Base-by-base conservation (phyloP, 1,140 invertebrate species). In the Scaptomyza montana region DNA sequence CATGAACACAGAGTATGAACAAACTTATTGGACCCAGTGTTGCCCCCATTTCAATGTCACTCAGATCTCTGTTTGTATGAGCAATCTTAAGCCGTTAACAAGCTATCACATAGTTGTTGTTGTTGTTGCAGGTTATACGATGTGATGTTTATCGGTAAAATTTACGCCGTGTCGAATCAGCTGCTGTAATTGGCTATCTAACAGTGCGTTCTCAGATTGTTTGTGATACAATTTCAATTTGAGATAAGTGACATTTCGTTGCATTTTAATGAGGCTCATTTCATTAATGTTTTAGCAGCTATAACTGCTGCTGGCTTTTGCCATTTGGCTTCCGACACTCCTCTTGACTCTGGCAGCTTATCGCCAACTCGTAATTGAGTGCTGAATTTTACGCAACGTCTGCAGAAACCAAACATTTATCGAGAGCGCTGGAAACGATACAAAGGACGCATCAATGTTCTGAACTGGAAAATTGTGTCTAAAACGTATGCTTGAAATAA, bases 201-300 rank as follows among this genome's bases (percentile, higher is more conserved):
- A 33, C 28, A 39, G 63, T 81, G 51, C 69, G 74, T 78, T 55
- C 80, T 81, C 71, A 79, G 82, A 82, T 87, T 89, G 56, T 59
- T 59, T 59, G 76, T 72, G 69, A 79, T 72, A 89, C 79, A 87
- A 89, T 89, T 89, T 89, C 79, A 89, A 89, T 89, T 89, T 89
- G 77, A 89, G 84, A 89, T 89, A 89, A 87, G 80, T 89, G 77
- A 89, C 85, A 89, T 89, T 89, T 89, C 85, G 84, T 89, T 89
- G 84, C 84, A 89, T 89, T 89, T 89, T 89, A 89, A 89, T 89
- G 84, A 89, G 84, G 67, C 78, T 78, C 80, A 84, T 80, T 89
- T 76, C 66, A 65, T 76, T 73, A 76, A 76, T 76, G 74, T 54
- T 59, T 47, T 2, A 21, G 45, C 45, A 28, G 28, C 50, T 43